Evolutionary conservation across 2,797 vertebrate species (phyloP), one percentile per base, ranked within the genome.

Genomic region (Cuculus canorus): DNA sequence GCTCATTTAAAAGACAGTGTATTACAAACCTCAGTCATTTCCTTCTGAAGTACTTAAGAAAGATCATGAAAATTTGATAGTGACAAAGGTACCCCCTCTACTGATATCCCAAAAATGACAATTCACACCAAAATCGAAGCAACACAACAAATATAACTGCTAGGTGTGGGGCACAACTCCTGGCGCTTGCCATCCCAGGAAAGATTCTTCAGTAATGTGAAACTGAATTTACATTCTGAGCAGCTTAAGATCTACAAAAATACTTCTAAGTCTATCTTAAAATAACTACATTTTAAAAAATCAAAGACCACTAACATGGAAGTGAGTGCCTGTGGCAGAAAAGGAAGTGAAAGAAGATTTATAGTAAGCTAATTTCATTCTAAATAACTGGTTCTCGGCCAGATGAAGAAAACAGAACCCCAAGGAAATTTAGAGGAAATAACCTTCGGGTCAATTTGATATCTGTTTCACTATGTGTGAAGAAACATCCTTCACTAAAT

Each of bases 371-470:
- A 95, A 96, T 95, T 86, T 94, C 32, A 86, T 95, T 95, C 93
- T 75, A 94, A 96, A 94, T 86, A 95, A 96, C 90, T 86, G 92
- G 81, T 53, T 95, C 96, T 91, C 88, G 90, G 83, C 16, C 75
- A 92, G 86, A 52, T 0, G 3, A 94, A 79, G 64, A 86, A 95
- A 95, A 90, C 72, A 95, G 90, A 95, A 95, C 94, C 93, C 90
- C 93, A 90, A 96, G 93, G 95, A 95, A 95, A 95, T 95, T 93
- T 82, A 95, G 83, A 95, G 83, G 81, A 93, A 96, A 95, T 88
- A 95, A 92, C 66, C 88, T 91, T 90, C 33, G 82, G 86, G 86
- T 95, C 90, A 95, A 92, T 90, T 92, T 96, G 92, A 66, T 95
- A 90, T 93, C 96, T 94, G 75, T 93, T 96, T 76, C 56, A 17